A percentile compares a stretch with the other conserved stretches of the same genome.
These are phyloP conservation scores for Spodoptera littoralis DNA, from an alignment of 2,888 invertebrate genomes.

Conservation along the genomic window DNA sequence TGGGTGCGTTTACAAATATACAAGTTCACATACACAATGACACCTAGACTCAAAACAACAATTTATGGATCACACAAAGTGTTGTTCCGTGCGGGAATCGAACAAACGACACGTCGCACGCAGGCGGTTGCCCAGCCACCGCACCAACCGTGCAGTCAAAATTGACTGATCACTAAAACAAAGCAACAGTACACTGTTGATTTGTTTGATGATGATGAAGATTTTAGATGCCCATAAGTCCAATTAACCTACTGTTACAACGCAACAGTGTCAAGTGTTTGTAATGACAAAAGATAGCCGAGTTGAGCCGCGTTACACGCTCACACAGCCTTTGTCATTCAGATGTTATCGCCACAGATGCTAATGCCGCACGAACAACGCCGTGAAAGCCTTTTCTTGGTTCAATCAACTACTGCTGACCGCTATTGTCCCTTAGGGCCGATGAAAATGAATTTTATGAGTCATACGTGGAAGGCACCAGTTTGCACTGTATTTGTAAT, in stretches of 20 bases:
- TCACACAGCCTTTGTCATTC: slow-evolving; percentile 73
- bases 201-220: too few species aligned
- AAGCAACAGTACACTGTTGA: too few species aligned
- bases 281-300: slow-evolving; percentile 68
- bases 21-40: too few species aligned
- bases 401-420: slow-evolving; percentile 63
- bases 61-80: too few species aligned
- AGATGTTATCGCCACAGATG: slow-evolving; percentile 75
- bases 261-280: slow-evolving; percentile 59
- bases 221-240: too few species aligned
- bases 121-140: too few species aligned
- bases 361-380: slow-evolving; percentile 64
- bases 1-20: too few species aligned
- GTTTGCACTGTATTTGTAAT: slow-evolving; percentile 2
- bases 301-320: slow-evolving; percentile 79
- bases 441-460: slow-evolving; percentile 52
- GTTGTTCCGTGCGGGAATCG: too few species aligned
- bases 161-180: too few species aligned
- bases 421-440: slow-evolving; percentile 43
- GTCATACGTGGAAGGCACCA: slow-evolving; percentile 24
- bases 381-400: slow-evolving; percentile 72
- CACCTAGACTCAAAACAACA: too few species aligned
- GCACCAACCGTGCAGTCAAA: too few species aligned
- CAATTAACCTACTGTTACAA: slow-evolving; percentile 49
- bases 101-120: too few species aligned